Conservation (phyloP, 2,888 invertebrate genomes). For the Andrena flavipes region DNA sequence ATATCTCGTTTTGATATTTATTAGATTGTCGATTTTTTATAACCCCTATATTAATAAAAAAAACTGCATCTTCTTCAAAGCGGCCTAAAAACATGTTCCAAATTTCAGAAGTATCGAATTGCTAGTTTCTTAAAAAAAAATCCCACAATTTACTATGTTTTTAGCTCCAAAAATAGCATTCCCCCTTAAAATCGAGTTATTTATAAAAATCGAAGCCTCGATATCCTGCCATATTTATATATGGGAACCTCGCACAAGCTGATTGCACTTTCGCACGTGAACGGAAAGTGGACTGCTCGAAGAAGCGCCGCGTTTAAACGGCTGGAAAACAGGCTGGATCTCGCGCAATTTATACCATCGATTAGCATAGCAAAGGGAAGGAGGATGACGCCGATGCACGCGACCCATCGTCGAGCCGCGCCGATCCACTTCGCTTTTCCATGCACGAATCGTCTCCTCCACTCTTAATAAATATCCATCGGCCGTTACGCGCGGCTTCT, state of each 20-base stretch:
- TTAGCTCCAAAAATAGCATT: not conserved
- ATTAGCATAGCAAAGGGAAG: conserved; percentile 66
- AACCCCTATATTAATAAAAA: not conserved
- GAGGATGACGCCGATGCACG: conserved; percentile 26
- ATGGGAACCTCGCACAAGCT: not conserved
- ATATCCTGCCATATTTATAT: conserved; percentile 19
- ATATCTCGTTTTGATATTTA: too few relatives aligned
- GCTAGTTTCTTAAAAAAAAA: not conserved
- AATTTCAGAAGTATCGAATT: too few relatives aligned
- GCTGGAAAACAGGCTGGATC: conserved; percentile 30
- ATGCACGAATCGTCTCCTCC: conserved; percentile 11
- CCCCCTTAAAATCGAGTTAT: not conserved
- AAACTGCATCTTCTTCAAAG: not conserved
- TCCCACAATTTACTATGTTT: not conserved
- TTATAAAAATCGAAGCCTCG: not conserved
- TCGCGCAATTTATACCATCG: conserved; percentile 66
- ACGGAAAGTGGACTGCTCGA: conserved; percentile 32
- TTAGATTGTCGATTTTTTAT: too few relatives aligned
- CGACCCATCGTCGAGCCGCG: conserved; percentile 33
- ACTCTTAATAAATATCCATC: conserved; percentile 51
- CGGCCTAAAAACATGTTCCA: too few relatives aligned
- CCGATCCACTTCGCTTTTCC: conserved; percentile 27
- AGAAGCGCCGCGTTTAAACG: not conserved
- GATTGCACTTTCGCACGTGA: conserved; percentile 19
- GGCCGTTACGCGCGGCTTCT: conserved; percentile 25